These are phyloP conservation scores for Phrynocephalus vlangalii DNA, from an alignment of 2,797 vertebrate species.

Conservation along the genomic window DNA sequence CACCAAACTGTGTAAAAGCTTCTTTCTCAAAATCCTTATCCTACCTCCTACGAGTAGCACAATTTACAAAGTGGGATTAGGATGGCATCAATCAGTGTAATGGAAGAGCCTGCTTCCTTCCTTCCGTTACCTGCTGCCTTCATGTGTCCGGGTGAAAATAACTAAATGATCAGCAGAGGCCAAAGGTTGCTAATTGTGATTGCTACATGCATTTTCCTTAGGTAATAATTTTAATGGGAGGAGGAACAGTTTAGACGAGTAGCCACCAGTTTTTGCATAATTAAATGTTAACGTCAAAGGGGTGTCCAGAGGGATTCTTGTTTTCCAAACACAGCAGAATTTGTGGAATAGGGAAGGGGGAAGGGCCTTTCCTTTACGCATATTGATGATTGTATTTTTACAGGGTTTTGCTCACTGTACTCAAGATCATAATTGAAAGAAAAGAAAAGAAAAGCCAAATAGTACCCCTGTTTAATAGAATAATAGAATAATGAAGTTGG, in stretches of 20 bases:
- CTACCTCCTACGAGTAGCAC: conserved; percentile 12
- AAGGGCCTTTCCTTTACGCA: background rate
- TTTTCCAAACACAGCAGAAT: conserved; percentile 42
- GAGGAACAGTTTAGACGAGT: conserved; percentile 49
- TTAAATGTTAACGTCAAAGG: conserved; percentile 40
- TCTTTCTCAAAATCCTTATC: conserved; percentile 9
- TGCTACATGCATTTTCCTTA: conserved; percentile 37
- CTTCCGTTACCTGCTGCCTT: conserved; percentile 18
- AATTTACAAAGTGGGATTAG: conserved; percentile 47
- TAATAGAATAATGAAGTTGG: too few relatives aligned
- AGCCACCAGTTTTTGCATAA: conserved; percentile 23
- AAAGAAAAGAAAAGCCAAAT: background rate
- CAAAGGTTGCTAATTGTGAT: conserved; percentile 55
- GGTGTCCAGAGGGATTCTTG: conserved; percentile 18
- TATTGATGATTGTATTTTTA: background rate
- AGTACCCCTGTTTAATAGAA: background rate
- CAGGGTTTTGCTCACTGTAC: background rate
- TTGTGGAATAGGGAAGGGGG: background rate
- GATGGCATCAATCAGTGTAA: conserved; percentile 26
- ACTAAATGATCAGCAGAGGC: conserved; percentile 41
- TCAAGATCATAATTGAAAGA: background rate
- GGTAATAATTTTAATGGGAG: conserved; percentile 48
- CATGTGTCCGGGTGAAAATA: conserved; percentile 43
- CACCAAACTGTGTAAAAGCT: conserved; percentile 20
- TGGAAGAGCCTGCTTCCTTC: conserved; percentile 10